Evolutionary conservation across 2,888 invertebrate genomes (phyloP).

Genomic region (Adineta ricciae): DNA sequence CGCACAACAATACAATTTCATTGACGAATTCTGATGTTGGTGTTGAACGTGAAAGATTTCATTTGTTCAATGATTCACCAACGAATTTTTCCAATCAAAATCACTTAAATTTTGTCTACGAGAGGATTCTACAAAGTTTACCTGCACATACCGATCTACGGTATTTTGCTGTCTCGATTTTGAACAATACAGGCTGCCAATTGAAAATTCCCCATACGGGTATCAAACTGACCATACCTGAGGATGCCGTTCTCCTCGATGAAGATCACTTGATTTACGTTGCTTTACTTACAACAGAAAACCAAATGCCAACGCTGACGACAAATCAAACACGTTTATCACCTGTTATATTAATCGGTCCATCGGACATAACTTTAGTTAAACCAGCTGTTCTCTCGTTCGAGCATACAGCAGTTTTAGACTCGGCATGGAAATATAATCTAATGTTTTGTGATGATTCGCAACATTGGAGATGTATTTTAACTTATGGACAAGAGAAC

Average conservation of each 20-base stretch:
- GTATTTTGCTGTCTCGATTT: neutral
- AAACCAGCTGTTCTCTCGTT: slow-evolving; percentile 26
- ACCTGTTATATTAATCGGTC: neutral
- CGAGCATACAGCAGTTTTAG: slow-evolving; percentile 24
- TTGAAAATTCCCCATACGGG: slow-evolving; percentile 25
- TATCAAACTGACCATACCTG: slow-evolving; percentile 23
- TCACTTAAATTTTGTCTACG: neutral
- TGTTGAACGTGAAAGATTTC: neutral
- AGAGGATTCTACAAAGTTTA: neutral
- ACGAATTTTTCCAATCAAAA: neutral
- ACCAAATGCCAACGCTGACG: neutral
- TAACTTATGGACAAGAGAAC: slow-evolving; percentile 11
- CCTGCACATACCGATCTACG: neutral
- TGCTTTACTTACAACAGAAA: neutral
- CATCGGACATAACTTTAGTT: neutral
- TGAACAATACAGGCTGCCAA: slow-evolving; percentile 19
- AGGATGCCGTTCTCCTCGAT: slow-evolving; percentile 20
- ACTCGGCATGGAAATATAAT: slow-evolving; percentile 20
- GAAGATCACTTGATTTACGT: neutral
- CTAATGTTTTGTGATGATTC: neutral
- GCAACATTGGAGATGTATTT: neutral
- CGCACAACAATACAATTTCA: neutral
- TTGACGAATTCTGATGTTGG: neutral
- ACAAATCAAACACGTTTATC: slow-evolving; percentile 4
- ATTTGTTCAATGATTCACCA: neutral